phyloP scores from a whole-genome alignment of 1,140 invertebrate species.

The Drosophila sp. region DNA sequence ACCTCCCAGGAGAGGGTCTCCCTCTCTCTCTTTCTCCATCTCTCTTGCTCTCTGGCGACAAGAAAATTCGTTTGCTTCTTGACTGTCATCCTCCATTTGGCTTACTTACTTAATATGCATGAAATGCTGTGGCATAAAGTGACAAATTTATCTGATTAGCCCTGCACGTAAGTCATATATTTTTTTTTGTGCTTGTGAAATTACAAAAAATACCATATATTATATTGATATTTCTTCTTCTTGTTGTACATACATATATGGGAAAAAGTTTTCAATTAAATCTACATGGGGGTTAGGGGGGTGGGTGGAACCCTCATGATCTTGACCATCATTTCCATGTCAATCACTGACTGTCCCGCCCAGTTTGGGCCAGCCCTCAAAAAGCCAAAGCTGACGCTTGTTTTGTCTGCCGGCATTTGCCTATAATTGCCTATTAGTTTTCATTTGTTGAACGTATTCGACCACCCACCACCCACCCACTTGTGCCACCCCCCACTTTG shows the following conservation, averaged over 20 bases:
- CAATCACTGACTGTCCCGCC: background rate
- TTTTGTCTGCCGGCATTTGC: constrained; percentile 41
- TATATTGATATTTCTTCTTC: background rate
- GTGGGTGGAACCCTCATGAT: background rate
- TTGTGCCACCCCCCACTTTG: background rate
- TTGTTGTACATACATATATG: too few relatives aligned
- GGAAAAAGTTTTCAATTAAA: too few relatives aligned
- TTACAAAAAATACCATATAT: too few relatives aligned
- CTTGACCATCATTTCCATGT: background rate
- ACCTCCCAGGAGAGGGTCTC: background rate
- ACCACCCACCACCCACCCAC: background rate
- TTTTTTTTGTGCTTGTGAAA: background rate
- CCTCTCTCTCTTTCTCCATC: too few relatives aligned
- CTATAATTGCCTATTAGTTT: constrained; percentile 78
- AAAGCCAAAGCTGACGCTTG: background rate
- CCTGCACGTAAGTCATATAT: constrained; percentile 51
- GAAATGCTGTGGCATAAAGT: constrained; percentile 50
- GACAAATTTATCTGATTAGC: constrained; percentile 58
- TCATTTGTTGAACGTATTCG: constrained; percentile 72
- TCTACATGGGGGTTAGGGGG: background rate
- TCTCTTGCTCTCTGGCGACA: too few relatives aligned
- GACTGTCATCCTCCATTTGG: background rate
- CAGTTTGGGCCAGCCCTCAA: background rate
- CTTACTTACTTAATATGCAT: constrained; percentile 46
- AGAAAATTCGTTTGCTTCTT: background rate